Evolutionary conservation across 2,888 invertebrate genomes (phyloP), one percentile per base, ranked within the genome.

Genomic region (Callosobruchus maculatus): DNA sequence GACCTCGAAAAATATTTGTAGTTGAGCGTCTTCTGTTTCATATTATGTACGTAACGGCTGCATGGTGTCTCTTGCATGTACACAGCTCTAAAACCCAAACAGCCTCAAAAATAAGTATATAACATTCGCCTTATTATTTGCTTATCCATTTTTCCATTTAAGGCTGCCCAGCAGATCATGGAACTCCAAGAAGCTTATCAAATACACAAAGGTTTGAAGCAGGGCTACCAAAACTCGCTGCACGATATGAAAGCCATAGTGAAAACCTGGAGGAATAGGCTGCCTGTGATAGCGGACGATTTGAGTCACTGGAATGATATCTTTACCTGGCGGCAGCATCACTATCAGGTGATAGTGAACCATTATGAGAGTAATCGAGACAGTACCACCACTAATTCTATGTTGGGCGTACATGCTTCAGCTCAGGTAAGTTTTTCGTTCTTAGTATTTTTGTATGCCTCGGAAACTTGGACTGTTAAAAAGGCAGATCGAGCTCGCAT

Each of bases 161-260:
- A 49, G 68, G 68, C 68, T 68, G 68, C 68, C 68, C 68, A 68
- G 30, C 79, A 89, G 89, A 94, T 96, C 71, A 95, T 96, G 92
- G 97, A 97, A 86, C 87, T 96, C 4, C 95, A 95, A 83, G 97
- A 97, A 85, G 96, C 96, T 0, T 93, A 93, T 81, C 94, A 95
- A 86, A 95, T 96, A 71, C 94, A 95, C 85, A 93, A 93, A 81
- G 91, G 91, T 0, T 85, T 95, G 82, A 90, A 92, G 84, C 91
- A 92, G 81, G 80, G 78, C 79, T 90, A 91, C 85, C 91, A 90
- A 84, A 91, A 94, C 31, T 95, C 97, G 0, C 88, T 98, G 70
- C 97, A 97, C 86, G 99, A 99, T 85, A 97, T 99, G 96, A 99
- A 98, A 86, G 97, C 98, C 3, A 97, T 98, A 77, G 97, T 99